These are phyloP conservation scores for Poeciliopsis occidentalis DNA, from an alignment of 2,113 vertebrate species.

Conservation along the genomic window DNA sequence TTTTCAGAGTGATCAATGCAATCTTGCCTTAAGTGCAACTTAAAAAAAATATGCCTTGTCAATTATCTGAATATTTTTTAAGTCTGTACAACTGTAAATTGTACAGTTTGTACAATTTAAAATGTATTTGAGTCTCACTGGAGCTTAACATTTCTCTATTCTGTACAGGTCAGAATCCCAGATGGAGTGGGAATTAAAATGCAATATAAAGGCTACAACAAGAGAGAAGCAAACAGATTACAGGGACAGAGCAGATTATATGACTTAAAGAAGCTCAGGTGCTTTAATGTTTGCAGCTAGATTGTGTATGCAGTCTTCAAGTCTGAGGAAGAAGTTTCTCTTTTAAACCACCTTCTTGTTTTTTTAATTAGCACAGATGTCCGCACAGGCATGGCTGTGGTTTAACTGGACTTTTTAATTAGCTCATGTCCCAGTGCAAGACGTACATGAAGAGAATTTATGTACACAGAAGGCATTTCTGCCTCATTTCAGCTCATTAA, in stretches of 20 bases:
- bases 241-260: no score
- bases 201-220: not conserved
- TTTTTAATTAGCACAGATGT: not conserved
- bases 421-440: not conserved
- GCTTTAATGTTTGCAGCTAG: not conserved
- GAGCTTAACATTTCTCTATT: no score
- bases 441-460: not conserved
- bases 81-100: no score
- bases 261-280: not conserved
- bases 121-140: no score
- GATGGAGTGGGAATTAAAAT: not conserved
- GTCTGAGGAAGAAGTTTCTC: not conserved
- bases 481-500: not conserved
- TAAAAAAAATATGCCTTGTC: no score
- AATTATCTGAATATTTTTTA: no score
- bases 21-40: no score
- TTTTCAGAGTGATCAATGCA: no score
- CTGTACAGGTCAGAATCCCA: no score
- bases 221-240: not conserved
- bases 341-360: not conserved
- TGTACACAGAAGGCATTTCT: not conserved
- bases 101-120: no score
- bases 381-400: not conserved
- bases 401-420: not conserved
- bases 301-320: not conserved